These are phyloP conservation scores for Micromys minutus DNA, from an alignment of 2,113 vertebrate genomes.

Conservation along the genomic window DNA sequence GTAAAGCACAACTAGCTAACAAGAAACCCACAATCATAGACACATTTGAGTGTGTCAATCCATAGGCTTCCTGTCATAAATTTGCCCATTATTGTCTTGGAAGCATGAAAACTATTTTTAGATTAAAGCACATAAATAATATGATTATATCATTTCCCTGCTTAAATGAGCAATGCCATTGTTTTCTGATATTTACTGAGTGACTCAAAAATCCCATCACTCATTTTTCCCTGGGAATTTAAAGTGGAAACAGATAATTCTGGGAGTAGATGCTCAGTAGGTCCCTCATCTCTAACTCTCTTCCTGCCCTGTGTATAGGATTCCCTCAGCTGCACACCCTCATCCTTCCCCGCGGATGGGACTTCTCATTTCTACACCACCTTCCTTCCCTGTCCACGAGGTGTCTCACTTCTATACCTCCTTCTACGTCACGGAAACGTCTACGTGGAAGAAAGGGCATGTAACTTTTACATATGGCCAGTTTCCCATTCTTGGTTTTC, in stretches of 20 bases:
- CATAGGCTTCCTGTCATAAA: neutral
- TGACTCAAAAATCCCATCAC: neutral
- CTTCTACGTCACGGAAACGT: neutral
- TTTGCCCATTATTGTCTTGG: neutral
- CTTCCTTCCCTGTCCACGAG: neutral
- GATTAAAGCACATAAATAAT: slow-evolving; percentile 4
- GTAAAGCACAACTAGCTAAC: neutral
- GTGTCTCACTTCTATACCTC: neutral
- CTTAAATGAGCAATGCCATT: neutral
- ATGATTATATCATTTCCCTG: neutral
- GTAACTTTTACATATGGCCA: neutral
- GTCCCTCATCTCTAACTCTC: neutral
- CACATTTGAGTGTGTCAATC: neutral
- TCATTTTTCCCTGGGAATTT: neutral
- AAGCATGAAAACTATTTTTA: neutral
- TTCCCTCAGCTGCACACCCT: neutral
- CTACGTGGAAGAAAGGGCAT: neutral
- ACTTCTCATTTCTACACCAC: too few species aligned
- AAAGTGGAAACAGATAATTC: neutral
- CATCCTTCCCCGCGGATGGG: neutral
- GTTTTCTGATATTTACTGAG: neutral
- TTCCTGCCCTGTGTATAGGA: too few species aligned
- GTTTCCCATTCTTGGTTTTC: neutral
- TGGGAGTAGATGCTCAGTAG: neutral
- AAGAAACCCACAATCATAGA: neutral